phyloP scores from a whole-genome alignment of 2,113 vertebrate genomes.

The Lophura nycthemera region DNA sequence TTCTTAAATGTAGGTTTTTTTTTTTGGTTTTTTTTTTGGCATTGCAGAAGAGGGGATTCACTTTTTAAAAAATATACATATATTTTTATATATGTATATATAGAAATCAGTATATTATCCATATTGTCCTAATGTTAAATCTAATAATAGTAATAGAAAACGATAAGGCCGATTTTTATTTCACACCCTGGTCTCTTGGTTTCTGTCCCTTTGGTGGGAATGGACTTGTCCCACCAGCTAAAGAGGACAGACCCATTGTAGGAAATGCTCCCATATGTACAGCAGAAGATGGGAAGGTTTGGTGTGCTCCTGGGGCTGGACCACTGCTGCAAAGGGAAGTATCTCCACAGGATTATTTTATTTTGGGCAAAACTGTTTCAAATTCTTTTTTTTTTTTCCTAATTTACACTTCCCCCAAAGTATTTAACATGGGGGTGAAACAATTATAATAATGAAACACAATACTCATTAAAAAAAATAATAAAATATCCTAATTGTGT shows the following conservation, averaged over 20 bases:
- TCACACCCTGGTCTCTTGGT: not conserved
- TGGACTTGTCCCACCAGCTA: fast-evolving
- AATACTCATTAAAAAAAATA: not conserved
- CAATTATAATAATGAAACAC: not conserved
- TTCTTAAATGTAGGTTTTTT: too few species aligned
- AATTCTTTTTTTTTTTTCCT: not conserved
- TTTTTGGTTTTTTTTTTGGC: too few species aligned
- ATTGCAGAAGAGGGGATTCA: too few species aligned
- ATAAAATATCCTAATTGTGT: not conserved
- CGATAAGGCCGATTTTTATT: not conserved
- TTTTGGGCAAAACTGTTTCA: not conserved
- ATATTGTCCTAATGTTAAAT: not conserved
- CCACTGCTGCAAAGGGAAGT: not conserved
- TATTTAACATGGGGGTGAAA: not conserved
- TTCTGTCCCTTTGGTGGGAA: not conserved
- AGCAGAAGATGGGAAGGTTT: not conserved
- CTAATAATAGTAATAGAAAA: fast-evolving
- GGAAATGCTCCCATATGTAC: not conserved
- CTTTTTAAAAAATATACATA: not conserved
- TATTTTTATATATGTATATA: too few species aligned
- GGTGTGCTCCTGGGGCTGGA: not conserved
- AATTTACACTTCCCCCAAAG: not conserved
- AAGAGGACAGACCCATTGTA: not conserved
- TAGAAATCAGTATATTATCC: too few species aligned
- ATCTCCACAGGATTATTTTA: too few species aligned